Conservation (phyloP, 2,113 vertebrate species). For the Urocynchramus pylzowi region DNA sequence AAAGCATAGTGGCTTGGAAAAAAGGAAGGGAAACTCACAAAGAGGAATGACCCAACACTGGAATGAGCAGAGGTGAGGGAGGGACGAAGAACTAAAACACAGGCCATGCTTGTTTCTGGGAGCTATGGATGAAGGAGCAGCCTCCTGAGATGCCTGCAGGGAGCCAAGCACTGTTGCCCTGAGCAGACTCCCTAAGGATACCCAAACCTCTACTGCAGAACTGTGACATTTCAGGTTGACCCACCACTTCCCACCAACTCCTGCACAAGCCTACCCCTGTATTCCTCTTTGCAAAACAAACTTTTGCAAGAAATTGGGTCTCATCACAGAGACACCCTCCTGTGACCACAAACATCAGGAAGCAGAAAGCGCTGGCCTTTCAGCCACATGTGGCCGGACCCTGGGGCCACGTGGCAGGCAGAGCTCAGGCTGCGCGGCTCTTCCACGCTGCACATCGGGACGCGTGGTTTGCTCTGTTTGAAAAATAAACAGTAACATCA, state of each 20-base stretch:
- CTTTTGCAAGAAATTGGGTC: background rate
- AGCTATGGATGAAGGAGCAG: background rate
- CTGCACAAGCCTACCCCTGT: background rate
- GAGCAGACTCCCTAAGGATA: background rate
- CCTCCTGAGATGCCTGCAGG: background rate
- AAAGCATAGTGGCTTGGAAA: background rate
- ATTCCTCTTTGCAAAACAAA: background rate
- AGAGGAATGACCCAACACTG: background rate
- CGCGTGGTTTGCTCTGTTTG: background rate
- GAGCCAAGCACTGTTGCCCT: background rate
- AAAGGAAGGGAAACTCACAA: background rate
- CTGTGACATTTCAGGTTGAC: background rate
- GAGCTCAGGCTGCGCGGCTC: accelerated
- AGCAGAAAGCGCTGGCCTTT: background rate
- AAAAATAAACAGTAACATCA: background rate
- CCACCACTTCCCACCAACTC: background rate
- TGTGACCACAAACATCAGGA: background rate
- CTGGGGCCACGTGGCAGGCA: accelerated
- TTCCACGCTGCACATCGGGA: accelerated
- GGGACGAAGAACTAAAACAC: background rate
- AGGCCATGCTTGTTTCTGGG: background rate
- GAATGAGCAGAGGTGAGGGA: background rate
- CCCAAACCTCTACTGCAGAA: background rate
- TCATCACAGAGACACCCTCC: background rate
- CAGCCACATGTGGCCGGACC: background rate